Evolutionary conservation across 2,888 invertebrate genomes (phyloP).

Genomic region (Ophion slaviceki): DNA sequence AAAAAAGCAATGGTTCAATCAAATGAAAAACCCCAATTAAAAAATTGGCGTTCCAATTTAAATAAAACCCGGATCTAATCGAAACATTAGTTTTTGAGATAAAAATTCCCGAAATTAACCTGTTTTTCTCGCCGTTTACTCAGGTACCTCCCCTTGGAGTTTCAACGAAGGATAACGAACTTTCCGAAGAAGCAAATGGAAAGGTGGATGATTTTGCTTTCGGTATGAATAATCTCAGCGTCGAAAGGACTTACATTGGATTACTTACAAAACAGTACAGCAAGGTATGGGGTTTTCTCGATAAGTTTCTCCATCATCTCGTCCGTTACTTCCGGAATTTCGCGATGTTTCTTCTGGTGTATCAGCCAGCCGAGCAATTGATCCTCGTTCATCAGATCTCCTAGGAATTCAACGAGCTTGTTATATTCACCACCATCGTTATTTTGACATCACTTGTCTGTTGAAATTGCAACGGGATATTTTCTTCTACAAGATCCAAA

Average conservation of each 20-base stretch:
- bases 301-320: slow-evolving; percentile 97
- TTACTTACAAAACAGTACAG: slow-evolving; percentile 95
- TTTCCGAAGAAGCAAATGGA: background rate
- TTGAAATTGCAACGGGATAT: background rate
- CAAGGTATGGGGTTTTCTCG: slow-evolving; percentile 91
- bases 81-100: no score
- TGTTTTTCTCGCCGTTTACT: no score
- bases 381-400: slow-evolving; percentile 95
- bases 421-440: background rate
- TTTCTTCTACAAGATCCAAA: background rate
- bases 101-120: no score
- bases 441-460: background rate
- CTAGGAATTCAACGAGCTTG: slow-evolving; percentile 82
- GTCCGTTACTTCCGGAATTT: slow-evolving; percentile 96
- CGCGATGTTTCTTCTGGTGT: slow-evolving; percentile 95
- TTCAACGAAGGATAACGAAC: no score
- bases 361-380: slow-evolving; percentile 95
- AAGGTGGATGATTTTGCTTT: slow-evolving; percentile 2
- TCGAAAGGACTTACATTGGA: slow-evolving; percentile 68
- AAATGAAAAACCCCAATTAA: no score
- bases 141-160: no score
- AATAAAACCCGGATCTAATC: no score
- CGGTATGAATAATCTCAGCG: slow-evolving; percentile 39
- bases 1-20: no score
- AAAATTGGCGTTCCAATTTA: no score